Conservation (phyloP, 2,797 vertebrate genomes). For the Sebastes diaconus region DNA sequence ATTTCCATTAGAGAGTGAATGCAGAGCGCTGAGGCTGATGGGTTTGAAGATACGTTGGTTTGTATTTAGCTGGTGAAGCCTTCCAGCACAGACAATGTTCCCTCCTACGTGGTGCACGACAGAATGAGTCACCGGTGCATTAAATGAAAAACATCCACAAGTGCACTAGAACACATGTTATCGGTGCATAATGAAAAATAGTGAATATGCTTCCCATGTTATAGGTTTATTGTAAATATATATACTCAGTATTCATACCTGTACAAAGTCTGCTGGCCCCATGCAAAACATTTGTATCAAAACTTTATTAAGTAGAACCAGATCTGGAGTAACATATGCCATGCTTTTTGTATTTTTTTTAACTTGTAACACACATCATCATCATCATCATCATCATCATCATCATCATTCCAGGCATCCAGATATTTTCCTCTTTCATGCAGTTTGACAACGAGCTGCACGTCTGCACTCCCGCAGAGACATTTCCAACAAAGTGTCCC, state of each 20-base stretch:
- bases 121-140: constrained; percentile 31
- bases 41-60: not conserved
- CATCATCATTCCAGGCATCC: constrained; percentile 49
- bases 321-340: constrained; percentile 57
- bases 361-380: constrained; percentile 32
- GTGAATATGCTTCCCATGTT: constrained; percentile 61
- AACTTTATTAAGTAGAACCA: constrained; percentile 65
- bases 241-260: constrained; percentile 76
- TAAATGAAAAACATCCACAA: not conserved
- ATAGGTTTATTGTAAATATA: constrained; percentile 86
- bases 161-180: not conserved
- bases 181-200: constrained; percentile 11
- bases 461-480: constrained; percentile 45
- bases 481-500: constrained; percentile 24
- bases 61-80: not conserved
- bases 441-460: constrained; percentile 68
- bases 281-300: constrained; percentile 84
- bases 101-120: constrained; percentile 1
- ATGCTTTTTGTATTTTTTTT: constrained; percentile 64
- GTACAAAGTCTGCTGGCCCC: constrained; percentile 82
- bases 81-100: constrained; percentile 4
- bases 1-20: constrained; percentile 12
- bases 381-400: too few relatives aligned
- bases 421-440: constrained; percentile 69
- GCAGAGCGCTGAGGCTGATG: not conserved